These are phyloP conservation scores for Neoaliturus tenellus DNA, from an alignment of 2,888 invertebrate species.

Conservation along the genomic window DNA sequence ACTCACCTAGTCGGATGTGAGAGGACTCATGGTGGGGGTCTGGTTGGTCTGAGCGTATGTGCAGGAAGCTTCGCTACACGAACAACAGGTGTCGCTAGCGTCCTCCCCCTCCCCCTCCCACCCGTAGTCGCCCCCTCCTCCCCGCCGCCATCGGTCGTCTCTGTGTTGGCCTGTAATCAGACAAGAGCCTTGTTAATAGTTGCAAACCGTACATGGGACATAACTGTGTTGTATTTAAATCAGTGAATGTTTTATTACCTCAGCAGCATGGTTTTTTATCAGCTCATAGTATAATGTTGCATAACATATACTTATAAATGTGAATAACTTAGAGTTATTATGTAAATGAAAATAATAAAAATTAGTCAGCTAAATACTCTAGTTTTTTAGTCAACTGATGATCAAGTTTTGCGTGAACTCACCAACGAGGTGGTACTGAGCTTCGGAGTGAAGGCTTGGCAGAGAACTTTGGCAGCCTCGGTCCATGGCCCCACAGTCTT, in stretches of 20 bases:
- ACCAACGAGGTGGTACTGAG: conserved; percentile 54
- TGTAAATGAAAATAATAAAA: too few relatives aligned
- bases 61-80: conserved; percentile 80
- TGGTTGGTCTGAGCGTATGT: conserved; percentile 76
- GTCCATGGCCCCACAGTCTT: conserved; percentile 68
- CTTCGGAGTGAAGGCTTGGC: conserved; percentile 68
- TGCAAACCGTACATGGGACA: too few relatives aligned
- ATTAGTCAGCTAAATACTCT: too few relatives aligned
- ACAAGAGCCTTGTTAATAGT: not conserved
- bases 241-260: too few relatives aligned
- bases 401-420: not conserved
- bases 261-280: too few relatives aligned
- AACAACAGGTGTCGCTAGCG: conserved; percentile 76
- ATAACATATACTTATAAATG: too few relatives aligned
- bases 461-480: conserved; percentile 74
- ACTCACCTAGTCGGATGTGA: conserved; percentile 51
- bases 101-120: conserved; percentile 61
- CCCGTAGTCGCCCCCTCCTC: conserved; percentile 39
- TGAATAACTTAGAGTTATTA: too few relatives aligned
- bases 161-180: conserved; percentile 21
- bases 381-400: too few relatives aligned
- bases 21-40: conserved; percentile 52
- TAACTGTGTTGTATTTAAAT: too few relatives aligned
- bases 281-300: too few relatives aligned
- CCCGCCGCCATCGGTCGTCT: conserved; percentile 11